Evolutionary conservation across 2,113 vertebrate genomes (phyloP), one percentile per base, ranked within the genome.

Genomic region (Struthio camelus): DNA sequence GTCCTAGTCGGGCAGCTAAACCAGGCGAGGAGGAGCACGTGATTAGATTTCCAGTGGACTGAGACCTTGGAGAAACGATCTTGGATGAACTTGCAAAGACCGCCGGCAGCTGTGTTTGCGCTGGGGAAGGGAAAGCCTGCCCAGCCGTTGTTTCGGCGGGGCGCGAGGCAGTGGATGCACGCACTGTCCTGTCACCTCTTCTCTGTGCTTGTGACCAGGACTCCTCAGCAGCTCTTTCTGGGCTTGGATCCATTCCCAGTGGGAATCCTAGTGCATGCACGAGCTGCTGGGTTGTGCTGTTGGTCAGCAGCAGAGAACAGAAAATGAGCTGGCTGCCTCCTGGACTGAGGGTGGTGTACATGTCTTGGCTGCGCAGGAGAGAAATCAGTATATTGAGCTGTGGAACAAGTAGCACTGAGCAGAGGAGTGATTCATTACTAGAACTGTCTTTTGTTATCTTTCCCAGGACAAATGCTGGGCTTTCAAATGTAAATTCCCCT

Each of bases 51-150:
- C 44, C 38, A 65, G 51, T 64, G 72, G 48, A n/a, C 62, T 11
- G 13, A 86, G 40, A 51, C 24, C 28, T 70, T 62, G 28, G 25
- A 44, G 28, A 76, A 75, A 28, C 25, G 48, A 56, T 80, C 30
- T 73, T 95, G 70, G 48, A 67, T 62, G 58, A 93, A 48, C 40
- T 42, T 81, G 38, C 8, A 76, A 19, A 42, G 15, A 24, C 48
- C 1, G 1, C 32, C 34, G 38, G 27, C 38, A 23, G 84, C 7
- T 3, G 5, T 5, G 3, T 8, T 23, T 17, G 18, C 59, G 22
- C 7, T 73, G 62, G 53, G 79, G 50, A 34, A 32, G 8, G 34
- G 67, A 73, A 93, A 82, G 8, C 8, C 53, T 53, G 71, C 28
- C 13, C 40, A 64, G 36, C 4, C 17, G 30, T 51, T 4, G 20